phyloP scores from a whole-genome alignment of 2,113 vertebrate species.

The Proteles cristata region DNA sequence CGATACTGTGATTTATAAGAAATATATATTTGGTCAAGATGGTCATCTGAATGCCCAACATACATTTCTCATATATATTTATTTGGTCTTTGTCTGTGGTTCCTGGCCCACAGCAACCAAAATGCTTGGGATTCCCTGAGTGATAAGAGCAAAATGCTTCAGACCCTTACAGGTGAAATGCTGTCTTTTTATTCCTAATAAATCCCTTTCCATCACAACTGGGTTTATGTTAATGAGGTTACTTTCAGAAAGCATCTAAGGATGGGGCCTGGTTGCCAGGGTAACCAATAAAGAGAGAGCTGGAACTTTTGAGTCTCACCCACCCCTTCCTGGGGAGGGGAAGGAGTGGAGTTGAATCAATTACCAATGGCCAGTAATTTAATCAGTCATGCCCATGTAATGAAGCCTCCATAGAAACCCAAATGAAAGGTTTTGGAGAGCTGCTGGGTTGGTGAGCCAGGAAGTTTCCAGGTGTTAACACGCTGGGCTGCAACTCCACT shows the following conservation, averaged over 20 bases:
- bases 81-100: neutral
- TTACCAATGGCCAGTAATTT: neutral
- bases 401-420: neutral
- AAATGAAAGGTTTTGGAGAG: neutral
- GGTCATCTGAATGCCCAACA: neutral
- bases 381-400: neutral
- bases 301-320: neutral
- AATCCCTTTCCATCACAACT: neutral
- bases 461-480: neutral
- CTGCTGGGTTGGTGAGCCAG: neutral
- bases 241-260: neutral
- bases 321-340: too few species aligned
- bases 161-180: neutral
- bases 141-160: neutral
- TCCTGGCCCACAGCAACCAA: neutral
- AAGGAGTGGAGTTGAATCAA: neutral
- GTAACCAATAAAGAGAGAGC: neutral
- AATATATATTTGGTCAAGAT: neutral
- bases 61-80: neutral
- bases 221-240: neutral
- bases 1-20: neutral
- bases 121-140: neutral
- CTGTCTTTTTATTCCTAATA: neutral
- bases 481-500: neutral
- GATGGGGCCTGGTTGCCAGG: neutral